These are phyloP conservation scores for Erinaceus europaeus DNA, from an alignment of 2,113 vertebrate genomes.

Conservation along the genomic window DNA sequence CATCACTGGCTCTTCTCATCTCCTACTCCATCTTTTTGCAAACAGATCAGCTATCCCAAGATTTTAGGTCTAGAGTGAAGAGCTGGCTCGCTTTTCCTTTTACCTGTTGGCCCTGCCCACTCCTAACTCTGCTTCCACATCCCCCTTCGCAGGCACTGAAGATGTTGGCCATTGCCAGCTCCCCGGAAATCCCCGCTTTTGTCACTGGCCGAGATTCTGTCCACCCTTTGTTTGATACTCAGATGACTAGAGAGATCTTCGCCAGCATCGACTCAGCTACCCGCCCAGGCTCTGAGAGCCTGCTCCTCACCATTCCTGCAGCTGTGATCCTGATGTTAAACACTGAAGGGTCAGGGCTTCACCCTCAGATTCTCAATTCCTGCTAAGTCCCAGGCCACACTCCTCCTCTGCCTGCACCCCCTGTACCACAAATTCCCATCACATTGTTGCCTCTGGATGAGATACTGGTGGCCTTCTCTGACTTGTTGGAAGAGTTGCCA, in stretches of 20 bases:
- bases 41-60: not conserved
- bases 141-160: conserved; percentile 86
- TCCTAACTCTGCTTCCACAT: not conserved
- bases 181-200: conserved; percentile 80
- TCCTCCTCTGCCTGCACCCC: not conserved
- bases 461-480: not conserved
- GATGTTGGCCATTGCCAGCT: conserved; percentile 90
- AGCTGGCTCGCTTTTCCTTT: conserved; percentile 77
- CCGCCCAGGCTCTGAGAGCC: conserved; percentile 82
- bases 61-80: conserved; percentile 42
- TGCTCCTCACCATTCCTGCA: conserved; percentile 87
- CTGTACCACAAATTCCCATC: not conserved
- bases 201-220: conserved; percentile 66
- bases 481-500: not conserved
- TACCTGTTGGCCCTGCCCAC: not conserved
- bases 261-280: conserved; percentile 95
- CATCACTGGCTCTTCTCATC: not conserved
- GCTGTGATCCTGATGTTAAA: conserved; percentile 90
- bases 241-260: conserved; percentile 95
- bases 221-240: conserved; percentile 86
- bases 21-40: not conserved
- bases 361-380: not conserved
- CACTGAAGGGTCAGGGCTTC: conserved; percentile 83
- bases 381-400: not conserved
- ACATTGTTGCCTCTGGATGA: not conserved